Evolutionary conservation across 2,797 vertebrate species (phyloP).

Genomic region (Salmo trutta): DNA sequence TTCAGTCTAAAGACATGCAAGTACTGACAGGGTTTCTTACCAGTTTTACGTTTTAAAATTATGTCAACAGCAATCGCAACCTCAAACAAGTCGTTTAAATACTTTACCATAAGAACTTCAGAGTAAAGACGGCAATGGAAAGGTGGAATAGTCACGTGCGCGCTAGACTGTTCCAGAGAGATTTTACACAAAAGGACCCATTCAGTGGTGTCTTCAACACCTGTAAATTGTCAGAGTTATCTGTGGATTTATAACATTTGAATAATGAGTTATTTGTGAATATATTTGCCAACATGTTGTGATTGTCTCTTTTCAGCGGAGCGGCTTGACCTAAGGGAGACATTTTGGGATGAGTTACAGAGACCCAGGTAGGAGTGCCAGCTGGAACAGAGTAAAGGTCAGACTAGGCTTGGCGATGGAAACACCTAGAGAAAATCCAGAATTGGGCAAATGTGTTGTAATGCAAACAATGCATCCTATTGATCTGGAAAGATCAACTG

Average conservation of each 20-base stretch:
- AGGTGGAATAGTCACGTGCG: conserved; percentile 75
- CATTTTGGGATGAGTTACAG: conserved; percentile 62
- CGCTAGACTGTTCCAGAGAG: conserved; percentile 61
- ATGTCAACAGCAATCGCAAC: not conserved
- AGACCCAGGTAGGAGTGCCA: conserved; percentile 50
- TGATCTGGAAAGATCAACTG: too few species aligned
- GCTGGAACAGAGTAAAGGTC: not conserved
- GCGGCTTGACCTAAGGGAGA: conserved; percentile 59
- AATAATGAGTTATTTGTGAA: not conserved
- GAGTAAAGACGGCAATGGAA: conserved; percentile 50
- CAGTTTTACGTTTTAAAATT: not conserved
- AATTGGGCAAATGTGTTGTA: not conserved
- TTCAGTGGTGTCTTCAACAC: conserved; percentile 66
- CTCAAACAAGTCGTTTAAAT: not conserved
- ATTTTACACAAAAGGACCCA: conserved; percentile 63
- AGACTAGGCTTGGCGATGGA: not conserved
- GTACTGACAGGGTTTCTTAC: not conserved
- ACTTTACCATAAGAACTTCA: too few species aligned
- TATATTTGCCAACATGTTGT: not conserved
- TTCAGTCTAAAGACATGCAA: not conserved
- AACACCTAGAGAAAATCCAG: not conserved
- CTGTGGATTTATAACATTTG: not conserved
- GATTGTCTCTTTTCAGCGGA: conserved; percentile 57
- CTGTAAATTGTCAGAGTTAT: conserved; percentile 52
- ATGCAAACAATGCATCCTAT: too few species aligned